Conservation (phyloP, 2,888 invertebrate species). For the Acrobasis suavella region DNA sequence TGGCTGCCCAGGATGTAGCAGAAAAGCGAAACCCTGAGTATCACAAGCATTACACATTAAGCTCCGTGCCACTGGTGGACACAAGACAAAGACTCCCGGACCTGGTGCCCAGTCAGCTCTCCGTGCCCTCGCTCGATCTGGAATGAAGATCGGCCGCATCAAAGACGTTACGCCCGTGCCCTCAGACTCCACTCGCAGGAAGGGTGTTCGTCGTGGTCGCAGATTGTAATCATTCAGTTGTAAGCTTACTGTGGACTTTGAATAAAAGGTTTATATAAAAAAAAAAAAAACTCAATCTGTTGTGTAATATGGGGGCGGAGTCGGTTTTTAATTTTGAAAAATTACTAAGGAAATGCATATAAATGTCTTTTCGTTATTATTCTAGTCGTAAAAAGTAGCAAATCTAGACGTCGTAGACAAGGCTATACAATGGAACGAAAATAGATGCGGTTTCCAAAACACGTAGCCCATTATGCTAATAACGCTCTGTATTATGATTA, state of each 20-base stretch:
- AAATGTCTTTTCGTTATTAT: too few relatives aligned
- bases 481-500: too few relatives aligned
- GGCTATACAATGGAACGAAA: too few relatives aligned
- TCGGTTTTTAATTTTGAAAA: too few relatives aligned
- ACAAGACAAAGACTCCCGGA: slow-evolving; percentile 98
- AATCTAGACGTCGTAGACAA: too few relatives aligned
- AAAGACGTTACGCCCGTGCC: slow-evolving; percentile 99
- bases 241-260: slow-evolving; percentile 71
- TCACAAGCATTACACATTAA: slow-evolving; percentile 99
- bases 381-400: too few relatives aligned
- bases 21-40: slow-evolving; percentile 97
- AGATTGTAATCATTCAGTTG: slow-evolving; percentile 92
- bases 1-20: slow-evolving; percentile 99
- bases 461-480: too few relatives aligned
- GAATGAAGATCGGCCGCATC: slow-evolving; percentile 99
- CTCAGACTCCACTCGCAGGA: slow-evolving; percentile 99
- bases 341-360: too few relatives aligned
- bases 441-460: too few relatives aligned
- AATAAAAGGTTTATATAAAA: slow-evolving; percentile 72
- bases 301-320: too few relatives aligned
- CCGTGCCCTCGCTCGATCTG: slow-evolving; percentile 98
- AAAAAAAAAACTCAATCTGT: too few relatives aligned
- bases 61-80: slow-evolving; percentile 98
- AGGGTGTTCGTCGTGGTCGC: slow-evolving; percentile 99
- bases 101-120: slow-evolving; percentile 99